Percentiles rank a stretch among this genome's conserved stretches.
These are phyloP conservation scores for Hippoglossus stenolepis DNA, from an alignment of 2,113 vertebrate species.

Conservation along the genomic window DNA sequence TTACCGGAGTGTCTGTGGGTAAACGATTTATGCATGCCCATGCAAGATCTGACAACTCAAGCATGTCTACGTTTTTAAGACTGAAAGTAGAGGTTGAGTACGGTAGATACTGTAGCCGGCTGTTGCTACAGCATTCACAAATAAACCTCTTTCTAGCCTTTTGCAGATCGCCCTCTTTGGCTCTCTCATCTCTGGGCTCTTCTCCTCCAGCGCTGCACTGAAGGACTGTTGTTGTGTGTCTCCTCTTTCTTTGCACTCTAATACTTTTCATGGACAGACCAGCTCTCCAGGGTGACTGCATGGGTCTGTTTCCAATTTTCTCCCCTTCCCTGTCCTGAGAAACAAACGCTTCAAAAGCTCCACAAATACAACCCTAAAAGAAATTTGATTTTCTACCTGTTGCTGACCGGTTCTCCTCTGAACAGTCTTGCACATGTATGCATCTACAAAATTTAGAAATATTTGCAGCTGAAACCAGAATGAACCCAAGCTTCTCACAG, in stretches of 20 bases:
- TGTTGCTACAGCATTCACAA: conserved; percentile 32
- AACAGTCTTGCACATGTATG: neutral
- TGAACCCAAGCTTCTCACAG: conserved; percentile 33
- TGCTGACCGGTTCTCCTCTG: neutral
- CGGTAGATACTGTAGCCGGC: neutral
- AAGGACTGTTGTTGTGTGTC: conserved; percentile 45
- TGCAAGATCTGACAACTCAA: conserved; percentile 7
- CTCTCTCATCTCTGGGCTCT: neutral
- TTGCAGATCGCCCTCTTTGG: neutral
- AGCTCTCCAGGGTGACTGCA: conserved; percentile 53
- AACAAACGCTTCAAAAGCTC: conserved; percentile 53
- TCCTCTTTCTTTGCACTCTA: conserved; percentile 40
- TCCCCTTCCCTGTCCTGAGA: conserved; percentile 56
- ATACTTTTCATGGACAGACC: conserved; percentile 54
- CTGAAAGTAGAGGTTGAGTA: neutral
- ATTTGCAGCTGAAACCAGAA: conserved; percentile 6
- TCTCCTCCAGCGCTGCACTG: conserved; percentile 16
- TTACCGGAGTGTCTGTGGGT: neutral
- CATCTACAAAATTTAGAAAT: neutral
- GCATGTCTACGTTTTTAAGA: neutral
- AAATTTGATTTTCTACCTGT: conserved; percentile 10
- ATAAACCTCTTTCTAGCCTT: conserved; percentile 6
- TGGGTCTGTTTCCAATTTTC: conserved; percentile 78
- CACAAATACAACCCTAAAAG: conserved; percentile 54
- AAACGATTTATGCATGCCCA: neutral